Evolutionary conservation across 1,140 invertebrate genomes (phyloP), one percentile per base, ranked within the genome.

Genomic region (Cheumatopsyche charites): DNA sequence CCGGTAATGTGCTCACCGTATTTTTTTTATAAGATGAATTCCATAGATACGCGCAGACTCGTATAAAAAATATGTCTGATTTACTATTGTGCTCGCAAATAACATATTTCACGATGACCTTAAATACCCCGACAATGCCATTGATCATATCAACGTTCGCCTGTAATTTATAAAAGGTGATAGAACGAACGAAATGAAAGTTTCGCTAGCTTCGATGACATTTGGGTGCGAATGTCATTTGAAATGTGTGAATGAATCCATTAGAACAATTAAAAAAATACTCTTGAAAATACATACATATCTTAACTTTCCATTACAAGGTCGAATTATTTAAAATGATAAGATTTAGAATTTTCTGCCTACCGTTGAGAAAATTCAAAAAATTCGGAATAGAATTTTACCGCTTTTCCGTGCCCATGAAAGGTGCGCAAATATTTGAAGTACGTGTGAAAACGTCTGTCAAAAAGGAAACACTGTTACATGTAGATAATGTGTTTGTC

Each of bases 101-200:
- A 52, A 17, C 47, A 52, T 17, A 52, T 5, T 47, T 47, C 45
- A 13, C 15, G n/a, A 17, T 52, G 47, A 52, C 47, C 9, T 52
- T 52, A 17, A 52, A 52, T 36, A 36, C 29, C 9, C 47, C 19
- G n/a, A 52, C 47, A 52, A 52, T 52, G 47, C 47, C 7, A 17
- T 52, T 17, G 47, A 52, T 52, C 19, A 52, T 52, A 52, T 52
- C 47, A 15, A 17, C 19, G 7, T 7, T 52, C n/a, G 19, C n/a
- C n/a, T 52, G 19, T 52, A 52, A 52, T 52, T 52, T 52, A 52
- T 17, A 58, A 58, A 58, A 58, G 55, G 55, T 58, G 55, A 21
- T 9, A 21, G 21, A 36, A 52, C 19, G 9, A 25, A 12, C 55
- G 25, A 58, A 25, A 58, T 12, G 55, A 58, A 58, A 58, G 55